Conservation (phyloP, 2,888 invertebrate genomes). For the Thymelicus lineola region DNA sequence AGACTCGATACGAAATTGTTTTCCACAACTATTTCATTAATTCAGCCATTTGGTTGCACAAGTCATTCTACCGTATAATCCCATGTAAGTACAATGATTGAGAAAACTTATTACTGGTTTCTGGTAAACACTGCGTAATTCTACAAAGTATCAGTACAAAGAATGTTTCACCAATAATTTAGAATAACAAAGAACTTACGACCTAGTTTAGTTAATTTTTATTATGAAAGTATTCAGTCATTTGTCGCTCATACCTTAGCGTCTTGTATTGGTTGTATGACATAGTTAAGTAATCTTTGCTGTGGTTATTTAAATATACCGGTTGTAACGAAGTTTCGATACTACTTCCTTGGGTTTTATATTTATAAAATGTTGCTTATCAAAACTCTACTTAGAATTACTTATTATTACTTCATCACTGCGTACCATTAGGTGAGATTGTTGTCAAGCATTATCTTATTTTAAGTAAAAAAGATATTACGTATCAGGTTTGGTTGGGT, state of each 20-base stretch:
- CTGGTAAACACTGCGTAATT: slow-evolving; percentile 2
- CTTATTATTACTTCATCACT: too few relatives aligned
- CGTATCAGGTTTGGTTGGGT: too few relatives aligned
- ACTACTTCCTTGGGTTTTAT: too few relatives aligned
- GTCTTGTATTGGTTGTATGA: neutral
- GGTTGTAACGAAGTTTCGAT: too few relatives aligned
- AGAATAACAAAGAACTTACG: slow-evolving; percentile 3
- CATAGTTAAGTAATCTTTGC: neutral
- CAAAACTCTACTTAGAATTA: too few relatives aligned
- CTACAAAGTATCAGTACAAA: neutral
- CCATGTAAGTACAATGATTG: slow-evolving; percentile 5
- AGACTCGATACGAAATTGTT: too few relatives aligned
- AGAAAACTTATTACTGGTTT: slow-evolving; percentile 11
- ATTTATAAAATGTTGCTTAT: too few relatives aligned
- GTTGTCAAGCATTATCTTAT: too few relatives aligned
- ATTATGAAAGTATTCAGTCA: slow-evolving; percentile 4
- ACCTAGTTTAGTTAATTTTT: slow-evolving; percentile 11
- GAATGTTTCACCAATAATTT: slow-evolving; percentile 2
- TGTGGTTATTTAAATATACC: neutral
- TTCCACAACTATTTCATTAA: neutral
- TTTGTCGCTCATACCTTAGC: neutral
- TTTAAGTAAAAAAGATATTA: too few relatives aligned
- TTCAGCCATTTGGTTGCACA: neutral
- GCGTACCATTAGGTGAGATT: too few relatives aligned
- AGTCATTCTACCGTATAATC: neutral